Conservation (phyloP, 1,140 invertebrate species). For the Eumaeus atala region DNA sequence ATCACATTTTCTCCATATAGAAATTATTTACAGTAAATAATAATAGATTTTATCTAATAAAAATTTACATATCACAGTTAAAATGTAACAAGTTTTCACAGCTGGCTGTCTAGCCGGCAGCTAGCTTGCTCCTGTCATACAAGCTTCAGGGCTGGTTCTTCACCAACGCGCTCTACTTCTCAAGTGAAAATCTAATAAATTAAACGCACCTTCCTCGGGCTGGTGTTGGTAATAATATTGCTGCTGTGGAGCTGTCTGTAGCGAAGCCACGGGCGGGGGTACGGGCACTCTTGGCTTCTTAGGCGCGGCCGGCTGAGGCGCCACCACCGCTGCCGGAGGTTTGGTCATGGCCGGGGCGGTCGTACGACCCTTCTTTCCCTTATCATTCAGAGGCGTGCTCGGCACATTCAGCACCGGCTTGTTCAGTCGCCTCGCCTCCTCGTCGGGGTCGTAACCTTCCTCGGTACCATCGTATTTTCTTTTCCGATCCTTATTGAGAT, state of each 20-base stretch:
- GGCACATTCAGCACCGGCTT: conserved; percentile 75
- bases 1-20: conserved; percentile 60
- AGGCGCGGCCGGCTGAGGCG: conserved; percentile 56
- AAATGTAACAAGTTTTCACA: conserved; percentile 74
- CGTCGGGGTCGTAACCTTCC: conserved; percentile 79
- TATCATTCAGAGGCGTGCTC: conserved; percentile 65
- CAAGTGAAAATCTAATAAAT: conserved; percentile 74
- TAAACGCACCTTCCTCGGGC: conserved; percentile 74
- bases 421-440: conserved; percentile 67
- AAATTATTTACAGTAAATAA: conserved; percentile 68
- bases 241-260: conserved; percentile 62
- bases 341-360: conserved; percentile 35
- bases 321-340: conserved; percentile 43
- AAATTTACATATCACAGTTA: conserved; percentile 73
- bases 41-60: conserved; percentile 70
- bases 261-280: conserved; percentile 54
- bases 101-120: conserved; percentile 40
- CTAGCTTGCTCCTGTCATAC: conserved; percentile 75
- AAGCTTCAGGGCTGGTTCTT: conserved; percentile 74
- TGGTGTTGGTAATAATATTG: conserved; percentile 75
- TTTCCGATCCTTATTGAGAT: conserved; percentile 82
- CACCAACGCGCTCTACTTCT: conserved; percentile 75
- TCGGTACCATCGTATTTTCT: conserved; percentile 81
- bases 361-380: conserved; percentile 56
- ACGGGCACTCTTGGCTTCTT: conserved; percentile 72